Conservation (phyloP, 1,140 invertebrate species). For the Watersipora subatra region DNA sequence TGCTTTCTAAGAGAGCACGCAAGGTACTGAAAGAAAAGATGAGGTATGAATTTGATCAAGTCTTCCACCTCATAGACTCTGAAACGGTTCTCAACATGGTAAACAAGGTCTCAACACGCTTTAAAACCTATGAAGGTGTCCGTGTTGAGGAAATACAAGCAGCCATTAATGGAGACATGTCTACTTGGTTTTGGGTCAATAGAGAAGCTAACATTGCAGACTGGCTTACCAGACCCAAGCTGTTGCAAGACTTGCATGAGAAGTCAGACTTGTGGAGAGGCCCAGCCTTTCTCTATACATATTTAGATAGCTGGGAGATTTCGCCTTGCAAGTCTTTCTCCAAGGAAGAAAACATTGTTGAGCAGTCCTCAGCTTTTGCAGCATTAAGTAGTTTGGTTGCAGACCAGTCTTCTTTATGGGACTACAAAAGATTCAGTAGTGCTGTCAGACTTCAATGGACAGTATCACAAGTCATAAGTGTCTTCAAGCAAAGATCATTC, state of each 20-base stretch:
- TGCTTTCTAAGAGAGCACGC: neutral
- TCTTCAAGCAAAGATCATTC: too few species aligned
- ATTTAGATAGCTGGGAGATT: too few species aligned
- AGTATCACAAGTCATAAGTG: too few species aligned
- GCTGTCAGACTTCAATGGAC: too few species aligned
- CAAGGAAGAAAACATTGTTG: too few species aligned
- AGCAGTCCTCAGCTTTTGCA: too few species aligned
- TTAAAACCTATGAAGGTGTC: slow-evolving; percentile 2
- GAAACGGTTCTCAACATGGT: slow-evolving; percentile 5
- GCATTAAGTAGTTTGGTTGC: too few species aligned
- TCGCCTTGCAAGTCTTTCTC: too few species aligned
- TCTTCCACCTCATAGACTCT: neutral
- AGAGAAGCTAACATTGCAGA: neutral
- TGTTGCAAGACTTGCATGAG: neutral
- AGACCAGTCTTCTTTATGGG: too few species aligned
- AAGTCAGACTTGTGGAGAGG: neutral
- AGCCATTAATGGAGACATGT: slow-evolving; percentile 1
- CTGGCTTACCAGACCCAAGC: neutral
- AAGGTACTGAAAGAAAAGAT: neutral
- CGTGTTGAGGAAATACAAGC: slow-evolving; percentile 1
- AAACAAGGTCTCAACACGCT: neutral
- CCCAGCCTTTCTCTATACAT: too few species aligned
- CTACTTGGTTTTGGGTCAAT: neutral
- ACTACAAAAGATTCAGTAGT: too few species aligned
- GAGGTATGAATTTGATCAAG: neutral